phyloP scores from a whole-genome alignment of 2,113 vertebrate genomes.

The Ameiurus melas region DNA sequence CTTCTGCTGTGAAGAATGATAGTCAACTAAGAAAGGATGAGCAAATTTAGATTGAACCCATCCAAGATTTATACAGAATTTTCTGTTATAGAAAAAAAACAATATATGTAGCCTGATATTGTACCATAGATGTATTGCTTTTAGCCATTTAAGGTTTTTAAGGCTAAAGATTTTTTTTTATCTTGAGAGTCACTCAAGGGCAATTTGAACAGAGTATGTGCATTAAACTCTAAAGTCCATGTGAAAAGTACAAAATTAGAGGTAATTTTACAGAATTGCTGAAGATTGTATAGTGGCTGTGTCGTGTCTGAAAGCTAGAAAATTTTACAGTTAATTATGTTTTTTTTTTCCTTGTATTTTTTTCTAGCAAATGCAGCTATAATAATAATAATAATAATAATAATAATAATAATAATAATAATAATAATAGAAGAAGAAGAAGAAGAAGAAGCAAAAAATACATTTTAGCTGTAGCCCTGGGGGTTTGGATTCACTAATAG shows the following conservation, averaged over 20 bases:
- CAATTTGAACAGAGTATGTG: conserved; percentile 31
- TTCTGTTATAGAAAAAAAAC: not conserved
- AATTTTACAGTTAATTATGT: not conserved
- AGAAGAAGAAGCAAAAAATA: not conserved
- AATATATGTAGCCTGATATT: conserved; percentile 9
- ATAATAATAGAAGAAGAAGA: not conserved
- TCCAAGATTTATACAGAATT: not conserved
- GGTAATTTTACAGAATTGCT: conserved; percentile 23
- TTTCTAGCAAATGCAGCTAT: not conserved
- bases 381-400: not conserved
- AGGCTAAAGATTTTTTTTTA: not conserved
- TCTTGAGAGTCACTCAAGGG: conserved; percentile 25
- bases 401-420: not conserved
- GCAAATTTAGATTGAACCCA: not conserved
- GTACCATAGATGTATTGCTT: not conserved
- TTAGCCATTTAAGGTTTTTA: conserved; percentile 7
- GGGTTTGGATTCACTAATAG: not conserved
- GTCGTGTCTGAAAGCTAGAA: conserved; percentile 20
- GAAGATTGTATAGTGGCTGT: conserved; percentile 19
- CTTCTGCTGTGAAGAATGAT: not conserved
- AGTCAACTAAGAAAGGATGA: not conserved
- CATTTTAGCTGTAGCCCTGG: not conserved
- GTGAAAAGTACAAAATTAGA: conserved; percentile 27
- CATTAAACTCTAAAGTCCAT: conserved; percentile 17
- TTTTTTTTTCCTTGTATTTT: not conserved